Conservation (phyloP, 2,888 invertebrate genomes). For the Sympetrum striolatum region DNA sequence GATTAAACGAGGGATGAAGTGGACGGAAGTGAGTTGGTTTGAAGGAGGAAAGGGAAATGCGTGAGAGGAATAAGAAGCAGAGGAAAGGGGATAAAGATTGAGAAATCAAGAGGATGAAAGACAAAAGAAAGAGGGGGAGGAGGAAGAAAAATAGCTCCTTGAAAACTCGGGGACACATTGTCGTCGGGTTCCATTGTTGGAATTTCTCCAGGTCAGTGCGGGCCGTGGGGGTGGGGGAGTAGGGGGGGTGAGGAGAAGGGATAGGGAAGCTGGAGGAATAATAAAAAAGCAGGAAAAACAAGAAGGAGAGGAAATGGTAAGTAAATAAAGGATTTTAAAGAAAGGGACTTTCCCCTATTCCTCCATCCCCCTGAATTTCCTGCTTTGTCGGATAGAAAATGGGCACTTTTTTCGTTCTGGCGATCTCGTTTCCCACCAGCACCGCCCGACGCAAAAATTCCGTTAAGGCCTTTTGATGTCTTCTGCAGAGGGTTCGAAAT, state of each 20-base stretch:
- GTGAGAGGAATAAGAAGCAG: not conserved
- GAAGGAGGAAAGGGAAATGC: not conserved
- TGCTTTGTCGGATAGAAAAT: constrained; percentile 10
- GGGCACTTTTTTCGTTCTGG: not conserved
- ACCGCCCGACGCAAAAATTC: constrained; percentile 1
- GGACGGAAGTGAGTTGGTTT: not conserved
- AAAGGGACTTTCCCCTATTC: not conserved
- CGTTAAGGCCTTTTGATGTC: constrained; percentile 7
- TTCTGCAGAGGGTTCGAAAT: not conserved
- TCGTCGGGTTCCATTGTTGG: not conserved
- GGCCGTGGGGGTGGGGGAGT: not conserved
- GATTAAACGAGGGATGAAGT: not conserved
- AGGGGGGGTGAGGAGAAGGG: not conserved
- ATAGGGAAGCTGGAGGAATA: not conserved
- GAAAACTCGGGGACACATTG: not conserved
- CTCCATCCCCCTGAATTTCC: not conserved
- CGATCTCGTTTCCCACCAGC: not conserved
- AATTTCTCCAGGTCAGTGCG: constrained; percentile 34
- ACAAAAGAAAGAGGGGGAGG: not conserved
- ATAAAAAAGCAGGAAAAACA: not conserved
- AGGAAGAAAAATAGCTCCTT: not conserved
- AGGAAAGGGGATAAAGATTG: not conserved
- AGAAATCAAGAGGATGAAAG: not conserved
- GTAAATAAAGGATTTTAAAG: constrained; percentile 35
- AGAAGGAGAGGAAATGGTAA: not conserved